These are phyloP conservation scores for Craseonycteris thonglongyai DNA, from an alignment of 2,113 vertebrate species.

Conservation along the genomic window DNA sequence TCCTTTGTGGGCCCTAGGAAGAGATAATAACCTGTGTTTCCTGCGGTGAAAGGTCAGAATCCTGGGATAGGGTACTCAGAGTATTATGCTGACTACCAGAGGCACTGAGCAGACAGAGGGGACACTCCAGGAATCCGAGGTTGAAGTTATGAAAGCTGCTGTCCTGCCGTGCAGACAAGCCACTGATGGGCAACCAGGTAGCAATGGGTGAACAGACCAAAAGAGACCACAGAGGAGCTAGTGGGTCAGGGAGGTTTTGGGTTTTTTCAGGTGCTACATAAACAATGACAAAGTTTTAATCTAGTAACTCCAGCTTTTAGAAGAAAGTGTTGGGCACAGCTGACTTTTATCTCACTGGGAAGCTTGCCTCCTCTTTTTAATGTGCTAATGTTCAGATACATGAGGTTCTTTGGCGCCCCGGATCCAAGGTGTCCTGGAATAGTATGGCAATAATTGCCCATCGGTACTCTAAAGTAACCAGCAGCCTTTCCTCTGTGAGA, in stretches of 20 bases:
- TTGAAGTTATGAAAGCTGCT: not conserved
- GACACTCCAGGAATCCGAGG: not conserved
- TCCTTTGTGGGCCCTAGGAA: not conserved
- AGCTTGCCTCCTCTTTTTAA: constrained; percentile 18
- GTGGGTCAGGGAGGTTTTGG: not conserved
- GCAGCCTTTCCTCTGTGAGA: constrained; percentile 54
- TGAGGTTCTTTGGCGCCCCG: constrained; percentile 28
- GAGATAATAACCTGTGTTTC: not conserved
- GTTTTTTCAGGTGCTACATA: not conserved
- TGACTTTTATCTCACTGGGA: constrained; percentile 38
- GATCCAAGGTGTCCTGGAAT: constrained; percentile 55
- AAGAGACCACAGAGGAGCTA: not conserved
- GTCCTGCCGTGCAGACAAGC: not conserved
- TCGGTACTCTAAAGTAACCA: constrained; percentile 47
- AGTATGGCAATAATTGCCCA: constrained; percentile 51
- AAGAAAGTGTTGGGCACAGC: not conserved
- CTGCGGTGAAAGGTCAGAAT: not conserved
- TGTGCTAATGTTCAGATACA: constrained; percentile 30
- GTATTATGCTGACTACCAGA: not conserved
- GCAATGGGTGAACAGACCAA: not conserved
- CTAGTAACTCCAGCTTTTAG: not conserved
- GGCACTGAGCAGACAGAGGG: not conserved
- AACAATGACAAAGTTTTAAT: not conserved
- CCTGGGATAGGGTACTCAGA: not conserved
- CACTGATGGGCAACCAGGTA: not conserved